Evolutionary conservation across 2,113 vertebrate species (phyloP).

Genomic region (Leucopsar rothschildi): DNA sequence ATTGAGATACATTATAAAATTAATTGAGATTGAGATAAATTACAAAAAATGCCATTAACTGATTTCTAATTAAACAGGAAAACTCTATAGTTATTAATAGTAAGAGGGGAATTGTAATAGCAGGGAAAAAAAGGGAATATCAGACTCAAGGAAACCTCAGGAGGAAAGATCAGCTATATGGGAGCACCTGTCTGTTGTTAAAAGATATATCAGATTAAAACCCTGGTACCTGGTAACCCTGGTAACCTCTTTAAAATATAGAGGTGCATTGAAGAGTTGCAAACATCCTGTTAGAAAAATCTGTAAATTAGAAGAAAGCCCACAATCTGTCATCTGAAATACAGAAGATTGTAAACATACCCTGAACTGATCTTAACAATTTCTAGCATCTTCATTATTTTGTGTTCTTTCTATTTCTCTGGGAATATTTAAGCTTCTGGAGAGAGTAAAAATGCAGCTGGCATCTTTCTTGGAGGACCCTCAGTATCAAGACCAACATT

Average conservation of each 20-base stretch:
- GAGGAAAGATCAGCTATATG: neutral
- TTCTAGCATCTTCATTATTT: neutral
- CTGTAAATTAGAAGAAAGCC: neutral
- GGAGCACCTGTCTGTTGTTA: neutral
- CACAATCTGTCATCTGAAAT: neutral
- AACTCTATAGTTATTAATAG: neutral
- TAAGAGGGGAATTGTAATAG: neutral
- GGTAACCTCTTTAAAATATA: neutral
- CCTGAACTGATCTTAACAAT: neutral
- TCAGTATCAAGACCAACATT: constrained; percentile 98
- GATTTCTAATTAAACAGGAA: neutral
- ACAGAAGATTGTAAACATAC: neutral
- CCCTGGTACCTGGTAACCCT: neutral
- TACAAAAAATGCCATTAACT: neutral
- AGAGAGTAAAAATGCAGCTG: constrained; percentile 98
- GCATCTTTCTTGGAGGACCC: constrained; percentile 97
- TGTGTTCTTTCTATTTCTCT: constrained; percentile 1
- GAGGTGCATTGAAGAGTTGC: neutral
- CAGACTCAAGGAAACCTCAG: neutral
- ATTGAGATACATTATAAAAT: neutral
- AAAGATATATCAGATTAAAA: neutral
- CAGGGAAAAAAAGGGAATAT: neutral
- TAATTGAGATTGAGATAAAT: neutral
- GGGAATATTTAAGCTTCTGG: constrained; percentile 82
- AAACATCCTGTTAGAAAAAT: neutral